Conservation (phyloP, 2,888 invertebrate genomes). For the Harpalus rufipes region DNA sequence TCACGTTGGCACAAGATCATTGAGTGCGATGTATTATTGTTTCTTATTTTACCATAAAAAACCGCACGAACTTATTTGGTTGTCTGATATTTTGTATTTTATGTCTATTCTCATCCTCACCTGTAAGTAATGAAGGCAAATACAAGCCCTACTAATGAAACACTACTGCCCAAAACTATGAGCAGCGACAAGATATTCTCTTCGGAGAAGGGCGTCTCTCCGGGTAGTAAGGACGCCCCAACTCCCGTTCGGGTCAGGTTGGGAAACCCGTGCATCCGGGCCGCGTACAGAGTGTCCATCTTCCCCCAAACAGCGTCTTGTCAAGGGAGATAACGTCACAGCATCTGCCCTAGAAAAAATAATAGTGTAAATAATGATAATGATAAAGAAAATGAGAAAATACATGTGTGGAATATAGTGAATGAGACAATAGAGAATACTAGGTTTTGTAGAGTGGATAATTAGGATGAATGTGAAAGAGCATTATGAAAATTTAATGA, state of each 20-base stretch:
- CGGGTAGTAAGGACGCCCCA: constrained; percentile 49
- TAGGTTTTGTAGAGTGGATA: too few relatives aligned
- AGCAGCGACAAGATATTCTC: constrained; percentile 82
- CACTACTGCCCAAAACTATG: constrained; percentile 83
- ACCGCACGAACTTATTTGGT: too few relatives aligned
- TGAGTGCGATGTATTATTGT: too few relatives aligned
- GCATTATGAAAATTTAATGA: too few relatives aligned
- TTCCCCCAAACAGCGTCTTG: neutral
- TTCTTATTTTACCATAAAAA: too few relatives aligned
- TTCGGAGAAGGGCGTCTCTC: constrained; percentile 76
- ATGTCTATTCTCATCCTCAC: constrained; percentile 73
- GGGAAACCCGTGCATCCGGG: constrained; percentile 77
- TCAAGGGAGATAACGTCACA: constrained; percentile 5
- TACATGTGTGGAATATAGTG: neutral
- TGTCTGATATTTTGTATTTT: too few relatives aligned
- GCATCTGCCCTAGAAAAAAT: constrained; percentile 4
- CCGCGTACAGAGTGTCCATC: constrained; percentile 79
- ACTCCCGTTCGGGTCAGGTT: constrained; percentile 73
- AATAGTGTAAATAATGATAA: neutral
- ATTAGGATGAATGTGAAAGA: too few relatives aligned
- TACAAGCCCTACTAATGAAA: constrained; percentile 83
- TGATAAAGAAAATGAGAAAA: neutral
- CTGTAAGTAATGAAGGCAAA: constrained; percentile 86
- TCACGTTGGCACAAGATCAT: too few relatives aligned
- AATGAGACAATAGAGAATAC: neutral